Evolutionary conservation across 2,888 invertebrate genomes (phyloP), one percentile per base, ranked within the genome.

Genomic region (Netelia virgata): DNA sequence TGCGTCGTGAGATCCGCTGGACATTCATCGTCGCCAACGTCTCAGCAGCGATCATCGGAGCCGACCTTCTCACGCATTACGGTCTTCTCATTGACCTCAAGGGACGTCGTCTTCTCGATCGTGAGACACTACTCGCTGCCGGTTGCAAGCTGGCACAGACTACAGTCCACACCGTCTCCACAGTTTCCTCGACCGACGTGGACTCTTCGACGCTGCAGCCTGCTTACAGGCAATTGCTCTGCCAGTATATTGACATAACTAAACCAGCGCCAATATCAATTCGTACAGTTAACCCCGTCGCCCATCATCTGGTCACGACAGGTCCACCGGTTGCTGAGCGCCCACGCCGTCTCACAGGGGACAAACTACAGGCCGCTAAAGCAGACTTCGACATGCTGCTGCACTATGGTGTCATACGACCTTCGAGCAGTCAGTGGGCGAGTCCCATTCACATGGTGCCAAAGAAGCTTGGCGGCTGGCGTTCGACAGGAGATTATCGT

Each of bases 31-130:
- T 83, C n/a, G 83, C 85, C 0, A 73, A 83, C 18, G 74, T 74
- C 0, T 50, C 76, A 41, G 18, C 85, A 8, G 68, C 77, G 3
- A 55, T 85, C 5, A 83, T 85, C 2, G 83, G 78, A 10, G 84
- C 80, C 0, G 82, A 85, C 75, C 57, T 85, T 18, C 50, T 85
- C 43, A 53, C 41, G 14, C 57, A 77, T 14, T 81, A 68, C n/a
- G 83, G 83, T 0, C 50, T 85, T 1, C 41, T 85, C 10, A 85
- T 83, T n/a, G 85, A 85, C 28, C 50, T 81, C 14, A 73, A 77
- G 47, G 66, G 61, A 11, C 10, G 50, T 8, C 43, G 63, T 11
- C 69, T 80, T 16, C 55, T 77, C 36, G 79, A 80, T 11, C 50
- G 41, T 1, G 18, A 2, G 10, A 70, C 55, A 5, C 16, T 18